Conservation (phyloP, 2,113 vertebrate species). For the Dryoscopus gambensis region DNA sequence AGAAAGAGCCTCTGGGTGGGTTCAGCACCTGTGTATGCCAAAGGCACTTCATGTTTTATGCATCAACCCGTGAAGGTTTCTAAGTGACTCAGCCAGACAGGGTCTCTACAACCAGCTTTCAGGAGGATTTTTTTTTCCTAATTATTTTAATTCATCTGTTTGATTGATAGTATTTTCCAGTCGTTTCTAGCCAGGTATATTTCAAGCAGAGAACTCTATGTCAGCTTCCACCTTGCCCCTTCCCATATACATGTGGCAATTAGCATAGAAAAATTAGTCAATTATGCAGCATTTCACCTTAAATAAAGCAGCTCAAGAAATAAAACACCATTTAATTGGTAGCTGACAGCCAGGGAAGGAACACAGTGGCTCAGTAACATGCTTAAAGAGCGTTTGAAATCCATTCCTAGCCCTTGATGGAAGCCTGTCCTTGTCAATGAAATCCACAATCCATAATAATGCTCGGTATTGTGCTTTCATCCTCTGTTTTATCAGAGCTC, state of each 20-base stretch:
- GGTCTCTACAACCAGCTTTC: not conserved
- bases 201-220: not conserved
- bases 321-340: not conserved
- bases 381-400: not conserved
- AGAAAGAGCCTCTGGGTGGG: not conserved
- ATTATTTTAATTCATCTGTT: not conserved
- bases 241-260: not conserved
- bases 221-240: not conserved
- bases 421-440: not conserved
- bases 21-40: not conserved
- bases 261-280: slow-evolving; percentile 20
- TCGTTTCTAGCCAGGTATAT: not conserved
- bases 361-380: not conserved
- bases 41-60: not conserved
- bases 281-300: not conserved
- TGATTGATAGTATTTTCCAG: not conserved
- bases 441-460: not conserved
- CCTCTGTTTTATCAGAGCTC: not conserved
- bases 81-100: not conserved
- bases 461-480: not conserved
- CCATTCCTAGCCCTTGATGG: not conserved
- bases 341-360: not conserved
- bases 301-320: slow-evolving; percentile 32
- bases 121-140: not conserved
- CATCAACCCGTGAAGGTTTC: not conserved